Evolutionary conservation across 1,140 invertebrate species (phyloP).

Genomic region (Anastrepha ludens): DNA sequence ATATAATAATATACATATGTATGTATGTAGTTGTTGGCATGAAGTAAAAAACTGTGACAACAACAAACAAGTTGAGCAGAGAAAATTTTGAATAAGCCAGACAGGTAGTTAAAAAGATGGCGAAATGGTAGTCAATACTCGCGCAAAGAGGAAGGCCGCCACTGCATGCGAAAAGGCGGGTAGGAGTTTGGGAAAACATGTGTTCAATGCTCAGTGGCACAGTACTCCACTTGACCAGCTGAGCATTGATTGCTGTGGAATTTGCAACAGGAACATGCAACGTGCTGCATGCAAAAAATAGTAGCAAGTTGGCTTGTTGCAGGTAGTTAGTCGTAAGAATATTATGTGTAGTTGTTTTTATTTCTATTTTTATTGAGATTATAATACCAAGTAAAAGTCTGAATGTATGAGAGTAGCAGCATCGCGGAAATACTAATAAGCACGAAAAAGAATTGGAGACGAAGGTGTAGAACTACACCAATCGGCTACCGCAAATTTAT

Average conservation of each 20-base stretch:
- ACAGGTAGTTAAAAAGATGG: not conserved
- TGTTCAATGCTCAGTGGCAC: slow-evolving; percentile 49
- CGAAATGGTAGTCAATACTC: not conserved
- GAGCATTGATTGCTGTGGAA: slow-evolving; percentile 39
- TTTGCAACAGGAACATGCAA: slow-evolving; percentile 41
- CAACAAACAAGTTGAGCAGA: not conserved
- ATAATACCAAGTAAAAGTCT: no score
- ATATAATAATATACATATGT: not conserved
- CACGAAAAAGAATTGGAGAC: no score
- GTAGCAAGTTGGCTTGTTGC: not conserved
- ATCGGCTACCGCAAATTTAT: no score
- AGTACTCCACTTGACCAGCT: slow-evolving; percentile 45
- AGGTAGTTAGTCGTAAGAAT: not conserved
- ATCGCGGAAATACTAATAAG: no score
- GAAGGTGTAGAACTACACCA: no score
- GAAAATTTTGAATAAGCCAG: not conserved
- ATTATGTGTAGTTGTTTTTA: no score
- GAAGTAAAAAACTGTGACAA: not conserved
- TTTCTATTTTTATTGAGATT: no score
- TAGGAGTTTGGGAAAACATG: slow-evolving; percentile 11
- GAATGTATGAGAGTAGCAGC: no score
- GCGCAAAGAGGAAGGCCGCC: no score
- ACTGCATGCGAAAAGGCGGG: not conserved
- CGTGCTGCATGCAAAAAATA: slow-evolving; percentile 26
- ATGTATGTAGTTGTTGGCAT: not conserved